Evolutionary conservation across 2,113 vertebrate species (phyloP), one percentile per base, ranked within the genome.

Genomic region (Struthidea cinerea): DNA sequence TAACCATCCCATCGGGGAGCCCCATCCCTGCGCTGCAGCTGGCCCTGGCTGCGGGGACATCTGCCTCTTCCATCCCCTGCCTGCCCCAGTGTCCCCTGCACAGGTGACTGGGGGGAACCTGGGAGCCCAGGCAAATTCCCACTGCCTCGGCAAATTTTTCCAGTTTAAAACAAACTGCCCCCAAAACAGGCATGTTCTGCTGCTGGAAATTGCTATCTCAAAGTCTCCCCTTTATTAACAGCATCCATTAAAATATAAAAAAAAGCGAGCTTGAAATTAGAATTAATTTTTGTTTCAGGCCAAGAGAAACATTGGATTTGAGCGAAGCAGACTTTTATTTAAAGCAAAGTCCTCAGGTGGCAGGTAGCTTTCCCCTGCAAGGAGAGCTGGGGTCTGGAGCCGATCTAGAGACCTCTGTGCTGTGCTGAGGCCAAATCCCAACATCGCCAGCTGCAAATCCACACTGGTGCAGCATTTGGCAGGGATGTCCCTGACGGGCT

Each of bases 131-230:
- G 63, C 28, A 71, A 52, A 82, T 61, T 73, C 42, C 53, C 64
- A 33, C 23, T 9, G 1, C 20, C 30, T 59, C 63, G 76, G 83
- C 10, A 30, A 53, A 61, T 80, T 64, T 85, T 37, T 69, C 39
- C 1, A 0, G n/a, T 80, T 95, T 53, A 55, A 73, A 90, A 60
- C 63, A 89, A 86, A 90, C 23, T 73, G 42, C 79, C 79, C 92
- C 88, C 81, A 21, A 68, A 93, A 37, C 87, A 75, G 92, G 82
- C 87, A 90, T 77, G 63, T 96, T 90, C 91, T 63, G 68, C 79
- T 57, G 59, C 65, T 92, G 35, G 64, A 93, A 94, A 87, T 65
- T 2, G 24, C 75, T 46, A 13, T 77, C 78, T 69, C 56, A 35
- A 70, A 56, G 71, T 61, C 82, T 87, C 69, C 28, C 84, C 70